Evolutionary conservation across 2,888 invertebrate genomes (phyloP).

Genomic region (Pachymerium ferrugineum): DNA sequence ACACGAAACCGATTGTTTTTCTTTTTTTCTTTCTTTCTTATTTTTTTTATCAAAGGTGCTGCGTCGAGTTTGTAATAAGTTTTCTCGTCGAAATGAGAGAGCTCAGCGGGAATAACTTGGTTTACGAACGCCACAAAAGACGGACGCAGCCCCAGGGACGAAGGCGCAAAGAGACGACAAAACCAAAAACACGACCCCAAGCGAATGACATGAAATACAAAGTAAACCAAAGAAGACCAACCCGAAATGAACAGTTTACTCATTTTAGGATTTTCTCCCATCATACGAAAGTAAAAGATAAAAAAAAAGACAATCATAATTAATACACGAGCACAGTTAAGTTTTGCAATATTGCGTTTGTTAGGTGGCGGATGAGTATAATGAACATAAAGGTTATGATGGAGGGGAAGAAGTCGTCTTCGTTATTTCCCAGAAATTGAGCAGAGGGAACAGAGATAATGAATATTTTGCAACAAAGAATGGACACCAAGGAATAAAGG

Average conservation of each 20-base stretch:
- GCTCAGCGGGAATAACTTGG: constrained; percentile 9
- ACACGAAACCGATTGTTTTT: neutral
- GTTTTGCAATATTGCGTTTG: too few species aligned
- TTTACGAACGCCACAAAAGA: constrained; percentile 13
- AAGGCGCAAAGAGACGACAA: neutral
- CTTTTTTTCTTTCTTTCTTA: neutral
- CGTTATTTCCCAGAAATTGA: too few species aligned
- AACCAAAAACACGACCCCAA: neutral
- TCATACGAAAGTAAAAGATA: too few species aligned
- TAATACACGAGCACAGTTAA: too few species aligned
- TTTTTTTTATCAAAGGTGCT: too few species aligned
- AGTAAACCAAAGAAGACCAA: neutral
- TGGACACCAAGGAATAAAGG: too few species aligned
- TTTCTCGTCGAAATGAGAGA: neutral
- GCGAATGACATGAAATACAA: neutral
- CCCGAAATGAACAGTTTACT: neutral
- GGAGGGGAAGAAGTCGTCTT: too few species aligned
- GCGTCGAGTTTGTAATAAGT: constrained; percentile 18
- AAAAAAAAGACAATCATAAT: too few species aligned
- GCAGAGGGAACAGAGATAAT: too few species aligned
- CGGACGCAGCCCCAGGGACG: neutral
- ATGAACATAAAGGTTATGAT: too few species aligned
- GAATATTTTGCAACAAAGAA: too few species aligned
- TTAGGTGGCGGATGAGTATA: too few species aligned
- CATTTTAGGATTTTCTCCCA: neutral